These are phyloP conservation scores for Hypotaenidia okinawae DNA, from an alignment of 2,797 vertebrate genomes.

Conservation along the genomic window DNA sequence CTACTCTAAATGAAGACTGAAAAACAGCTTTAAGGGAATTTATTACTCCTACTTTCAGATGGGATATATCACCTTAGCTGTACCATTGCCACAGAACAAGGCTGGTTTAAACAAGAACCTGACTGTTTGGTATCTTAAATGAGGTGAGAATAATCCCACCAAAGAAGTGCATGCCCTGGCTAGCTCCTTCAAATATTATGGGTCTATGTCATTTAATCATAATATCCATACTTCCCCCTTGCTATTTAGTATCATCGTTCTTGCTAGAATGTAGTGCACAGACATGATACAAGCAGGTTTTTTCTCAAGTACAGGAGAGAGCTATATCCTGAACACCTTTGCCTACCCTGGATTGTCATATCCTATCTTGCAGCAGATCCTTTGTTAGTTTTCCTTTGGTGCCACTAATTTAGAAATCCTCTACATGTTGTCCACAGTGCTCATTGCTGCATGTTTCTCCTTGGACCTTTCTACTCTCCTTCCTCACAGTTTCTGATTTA, in stretches of 20 bases:
- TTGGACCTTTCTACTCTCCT: background rate
- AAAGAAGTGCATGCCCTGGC: background rate
- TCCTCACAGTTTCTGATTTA: background rate
- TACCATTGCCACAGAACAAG: background rate
- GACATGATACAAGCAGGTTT: background rate
- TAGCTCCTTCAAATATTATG: background rate
- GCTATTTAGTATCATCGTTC: background rate
- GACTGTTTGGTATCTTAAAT: background rate
- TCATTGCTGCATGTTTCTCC: background rate
- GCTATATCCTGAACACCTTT: background rate
- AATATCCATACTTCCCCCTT: background rate
- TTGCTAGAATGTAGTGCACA: background rate
- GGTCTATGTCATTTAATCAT: background rate
- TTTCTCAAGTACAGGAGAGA: background rate
- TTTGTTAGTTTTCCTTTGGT: background rate
- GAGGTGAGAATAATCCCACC: background rate
- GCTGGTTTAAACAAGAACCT: background rate
- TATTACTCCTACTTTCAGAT: background rate
- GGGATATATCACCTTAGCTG: background rate
- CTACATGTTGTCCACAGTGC: background rate
- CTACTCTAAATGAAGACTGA: background rate
- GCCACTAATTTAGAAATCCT: background rate
- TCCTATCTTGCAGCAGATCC: fast-evolving
- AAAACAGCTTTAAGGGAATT: background rate
- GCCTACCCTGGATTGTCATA: background rate